Percentiles rank a stretch among this genome's conserved stretches.
These are phyloP conservation scores for Hylaeus volcanicus DNA, from an alignment of 1,140 invertebrate species.

Conservation along the genomic window DNA sequence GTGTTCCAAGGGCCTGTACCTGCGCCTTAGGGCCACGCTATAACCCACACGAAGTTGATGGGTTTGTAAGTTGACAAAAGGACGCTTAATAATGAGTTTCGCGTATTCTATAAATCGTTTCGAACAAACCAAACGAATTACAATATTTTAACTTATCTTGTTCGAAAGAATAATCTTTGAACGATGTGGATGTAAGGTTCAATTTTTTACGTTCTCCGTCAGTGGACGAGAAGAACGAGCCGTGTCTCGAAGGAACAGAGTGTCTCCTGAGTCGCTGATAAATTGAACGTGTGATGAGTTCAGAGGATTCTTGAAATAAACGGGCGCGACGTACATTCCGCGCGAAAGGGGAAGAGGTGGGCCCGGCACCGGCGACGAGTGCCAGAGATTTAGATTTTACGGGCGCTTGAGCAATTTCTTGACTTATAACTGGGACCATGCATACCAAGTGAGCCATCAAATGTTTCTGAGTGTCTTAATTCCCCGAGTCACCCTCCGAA, in stretches of 20 bases:
- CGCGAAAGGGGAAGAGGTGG: conserved; percentile 24
- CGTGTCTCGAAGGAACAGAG: conserved; percentile 27
- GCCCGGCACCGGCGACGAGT: conserved; percentile 65
- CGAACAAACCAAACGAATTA: no score
- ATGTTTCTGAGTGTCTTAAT: conserved; percentile 52
- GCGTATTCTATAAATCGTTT: no score
- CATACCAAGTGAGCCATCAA: conserved; percentile 65
- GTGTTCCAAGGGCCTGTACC: no score
- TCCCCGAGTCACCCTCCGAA: conserved; percentile 2
- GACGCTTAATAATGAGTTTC: no score
- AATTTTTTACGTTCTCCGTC: conserved; percentile 4
- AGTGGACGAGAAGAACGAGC: not conserved
- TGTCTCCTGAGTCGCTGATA: conserved; percentile 67
- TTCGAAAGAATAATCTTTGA: no score
- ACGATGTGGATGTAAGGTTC: not conserved
- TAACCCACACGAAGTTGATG: no score
- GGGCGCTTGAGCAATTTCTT: conserved; percentile 70
- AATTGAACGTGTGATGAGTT: conserved; percentile 77
- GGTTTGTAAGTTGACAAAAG: no score
- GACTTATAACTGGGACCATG: conserved; percentile 66
- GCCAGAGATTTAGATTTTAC: conserved; percentile 74
- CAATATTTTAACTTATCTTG: no score
- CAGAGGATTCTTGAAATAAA: conserved; percentile 72
- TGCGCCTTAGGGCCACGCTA: no score
- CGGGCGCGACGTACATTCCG: conserved; percentile 59